These are phyloP conservation scores for Microctenopoma lineatum DNA, from an alignment of 2,797 vertebrate species.

Conservation along the genomic window DNA sequence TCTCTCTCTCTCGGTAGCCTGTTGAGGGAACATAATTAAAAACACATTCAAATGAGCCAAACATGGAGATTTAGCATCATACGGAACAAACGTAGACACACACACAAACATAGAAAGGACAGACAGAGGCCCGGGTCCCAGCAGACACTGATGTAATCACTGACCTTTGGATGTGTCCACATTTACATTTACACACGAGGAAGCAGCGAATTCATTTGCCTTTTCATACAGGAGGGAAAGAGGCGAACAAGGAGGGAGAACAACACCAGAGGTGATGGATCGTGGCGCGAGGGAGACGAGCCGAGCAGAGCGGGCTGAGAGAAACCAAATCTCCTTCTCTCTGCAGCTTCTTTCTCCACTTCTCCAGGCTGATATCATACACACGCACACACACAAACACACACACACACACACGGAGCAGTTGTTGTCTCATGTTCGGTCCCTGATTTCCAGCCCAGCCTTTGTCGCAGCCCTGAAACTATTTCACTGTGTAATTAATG, in stretches of 20 bases:
- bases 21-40: constrained; percentile 63
- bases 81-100: constrained; percentile 15
- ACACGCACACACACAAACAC: too few species aligned
- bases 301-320: background rate
- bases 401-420: too few species aligned
- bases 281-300: background rate
- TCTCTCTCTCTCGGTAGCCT: constrained; percentile 22
- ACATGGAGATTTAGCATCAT: constrained; percentile 42
- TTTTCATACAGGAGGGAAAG: constrained; percentile 26
- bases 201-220: constrained; percentile 42
- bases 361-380: background rate
- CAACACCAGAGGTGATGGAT: constrained; percentile 11
- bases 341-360: background rate
- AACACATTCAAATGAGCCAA: constrained; percentile 65
- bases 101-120: constrained; percentile 20
- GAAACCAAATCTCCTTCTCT: background rate
- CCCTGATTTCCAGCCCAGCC: background rate
- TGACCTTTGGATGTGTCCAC: constrained; percentile 70
- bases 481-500: constrained; percentile 24
- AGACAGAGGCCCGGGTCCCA: constrained; percentile 42
- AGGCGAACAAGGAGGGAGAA: background rate
- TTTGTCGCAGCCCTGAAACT: background rate
- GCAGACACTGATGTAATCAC: constrained; percentile 68
- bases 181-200: constrained; percentile 63
- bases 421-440: constrained; percentile 9